These are phyloP conservation scores for Pseudoatta argentina DNA, from an alignment of 1,140 invertebrate genomes.

Conservation along the genomic window DNA sequence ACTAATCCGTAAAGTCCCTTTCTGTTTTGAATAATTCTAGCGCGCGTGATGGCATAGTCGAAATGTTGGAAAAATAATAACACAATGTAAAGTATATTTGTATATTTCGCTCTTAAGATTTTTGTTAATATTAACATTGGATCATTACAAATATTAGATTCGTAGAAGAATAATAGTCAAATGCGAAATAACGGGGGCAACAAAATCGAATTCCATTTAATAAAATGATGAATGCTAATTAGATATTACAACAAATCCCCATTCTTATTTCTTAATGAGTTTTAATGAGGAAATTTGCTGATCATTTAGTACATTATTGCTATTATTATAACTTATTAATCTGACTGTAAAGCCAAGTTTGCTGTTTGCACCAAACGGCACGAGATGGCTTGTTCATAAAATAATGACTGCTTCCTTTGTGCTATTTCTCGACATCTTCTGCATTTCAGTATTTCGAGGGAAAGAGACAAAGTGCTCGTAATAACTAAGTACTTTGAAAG, in stretches of 20 bases:
- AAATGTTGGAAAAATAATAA: conserved; percentile 34
- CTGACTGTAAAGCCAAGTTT: conserved; percentile 50
- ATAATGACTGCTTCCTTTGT: conserved; percentile 56
- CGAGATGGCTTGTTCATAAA: conserved; percentile 58
- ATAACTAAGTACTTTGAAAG: conserved; percentile 59
- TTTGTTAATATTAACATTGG: not conserved
- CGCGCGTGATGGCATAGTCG: not conserved
- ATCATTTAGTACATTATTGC: conserved; percentile 55
- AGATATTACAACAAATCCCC: conserved; percentile 42
- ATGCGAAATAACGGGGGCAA: not conserved
- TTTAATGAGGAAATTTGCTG: conserved; percentile 50
- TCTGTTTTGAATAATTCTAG: conserved; percentile 61
- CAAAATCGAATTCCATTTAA: conserved; percentile 24
- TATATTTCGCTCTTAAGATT: not conserved
- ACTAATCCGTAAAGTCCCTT: conserved; percentile 52
- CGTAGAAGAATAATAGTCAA: not conserved
- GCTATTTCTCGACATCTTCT: conserved; percentile 53
- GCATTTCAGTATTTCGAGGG: conserved; percentile 46
- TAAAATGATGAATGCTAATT: conserved; percentile 41
- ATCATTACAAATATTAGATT: not conserved
- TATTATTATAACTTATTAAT: conserved; percentile 59
- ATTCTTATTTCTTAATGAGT: conserved; percentile 48
- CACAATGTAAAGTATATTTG: not conserved
- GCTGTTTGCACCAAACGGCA: conserved; percentile 48
- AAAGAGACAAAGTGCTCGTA: conserved; percentile 55